phyloP scores from a whole-genome alignment of 1,140 invertebrate species.

The Hylyphantes graminicola region DNA sequence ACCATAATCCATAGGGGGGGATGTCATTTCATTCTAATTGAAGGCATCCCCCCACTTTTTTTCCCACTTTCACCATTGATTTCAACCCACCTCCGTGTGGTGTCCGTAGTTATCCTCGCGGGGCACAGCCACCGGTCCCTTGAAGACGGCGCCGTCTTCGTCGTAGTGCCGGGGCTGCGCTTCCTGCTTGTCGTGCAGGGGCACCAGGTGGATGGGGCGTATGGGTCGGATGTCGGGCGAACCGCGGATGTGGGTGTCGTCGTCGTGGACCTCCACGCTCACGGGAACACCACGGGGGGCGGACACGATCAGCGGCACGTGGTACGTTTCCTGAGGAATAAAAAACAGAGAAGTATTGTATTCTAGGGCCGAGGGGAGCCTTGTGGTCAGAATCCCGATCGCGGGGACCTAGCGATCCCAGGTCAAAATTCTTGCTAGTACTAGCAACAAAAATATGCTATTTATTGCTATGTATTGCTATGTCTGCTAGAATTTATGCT shows the following conservation, averaged over 20 bases:
- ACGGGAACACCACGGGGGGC: not conserved
- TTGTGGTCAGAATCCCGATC: too few species aligned
- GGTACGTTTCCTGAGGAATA: slow-evolving; percentile 31
- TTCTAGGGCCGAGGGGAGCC: too few species aligned
- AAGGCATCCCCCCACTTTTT: too few species aligned
- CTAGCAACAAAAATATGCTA: too few species aligned
- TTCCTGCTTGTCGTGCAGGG: not conserved
- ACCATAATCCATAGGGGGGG: too few species aligned
- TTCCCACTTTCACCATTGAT: not conserved
- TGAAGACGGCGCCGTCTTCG: not conserved
- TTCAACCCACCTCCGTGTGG: not conserved
- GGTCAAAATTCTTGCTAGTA: too few species aligned
- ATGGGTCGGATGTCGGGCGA: slow-evolving; percentile 38
- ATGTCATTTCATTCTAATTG: too few species aligned
- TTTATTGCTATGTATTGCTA: too few species aligned
- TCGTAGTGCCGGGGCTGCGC: not conserved
- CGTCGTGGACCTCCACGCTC: slow-evolving; percentile 31
- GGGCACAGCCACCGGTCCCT: slow-evolving; percentile 40
- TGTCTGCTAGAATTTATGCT: too few species aligned
- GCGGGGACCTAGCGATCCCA: too few species aligned
- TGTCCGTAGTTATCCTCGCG: slow-evolving; percentile 22
- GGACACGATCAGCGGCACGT: slow-evolving; percentile 27
- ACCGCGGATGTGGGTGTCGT: slow-evolving; percentile 25
- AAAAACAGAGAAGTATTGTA: too few species aligned
- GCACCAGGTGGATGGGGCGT: slow-evolving; percentile 26